A percentile compares a stretch with the other conserved stretches of the same genome.
These are phyloP conservation scores for Tribolium freemani DNA, from an alignment of 2,888 invertebrate genomes.

Conservation along the genomic window DNA sequence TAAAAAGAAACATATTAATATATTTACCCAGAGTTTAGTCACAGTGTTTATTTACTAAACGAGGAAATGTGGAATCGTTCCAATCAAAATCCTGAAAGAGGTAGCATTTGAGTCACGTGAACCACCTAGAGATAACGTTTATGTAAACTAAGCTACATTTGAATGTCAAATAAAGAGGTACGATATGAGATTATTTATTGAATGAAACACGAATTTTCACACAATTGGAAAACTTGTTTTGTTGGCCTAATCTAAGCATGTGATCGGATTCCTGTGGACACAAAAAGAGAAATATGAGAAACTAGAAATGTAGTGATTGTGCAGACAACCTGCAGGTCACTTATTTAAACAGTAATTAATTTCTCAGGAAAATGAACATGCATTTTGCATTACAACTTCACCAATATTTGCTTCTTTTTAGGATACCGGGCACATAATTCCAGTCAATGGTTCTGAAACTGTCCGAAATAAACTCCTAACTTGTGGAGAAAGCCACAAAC, in stretches of 20 bases:
- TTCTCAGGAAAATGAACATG: background rate
- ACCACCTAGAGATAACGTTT: background rate
- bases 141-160: background rate
- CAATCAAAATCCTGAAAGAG: background rate
- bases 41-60: too few relatives aligned
- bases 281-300: background rate
- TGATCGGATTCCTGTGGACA: background rate
- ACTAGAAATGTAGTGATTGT: background rate
- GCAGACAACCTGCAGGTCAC: background rate
- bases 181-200: background rate
- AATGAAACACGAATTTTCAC: background rate
- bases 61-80: too few relatives aligned
- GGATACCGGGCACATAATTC: background rate
- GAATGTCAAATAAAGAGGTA: background rate
- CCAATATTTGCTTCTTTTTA: too few relatives aligned
- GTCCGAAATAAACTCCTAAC: constrained; percentile 13
- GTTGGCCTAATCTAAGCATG: background rate
- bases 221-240: background rate
- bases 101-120: background rate
- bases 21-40: too few relatives aligned
- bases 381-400: background rate
- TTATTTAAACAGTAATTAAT: background rate
- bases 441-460: background rate
- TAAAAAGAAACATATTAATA: too few relatives aligned
- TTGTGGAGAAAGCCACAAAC: constrained; percentile 1